Evolutionary conservation across 1,140 invertebrate genomes (phyloP).

Genomic region (Apis dorsata): DNA sequence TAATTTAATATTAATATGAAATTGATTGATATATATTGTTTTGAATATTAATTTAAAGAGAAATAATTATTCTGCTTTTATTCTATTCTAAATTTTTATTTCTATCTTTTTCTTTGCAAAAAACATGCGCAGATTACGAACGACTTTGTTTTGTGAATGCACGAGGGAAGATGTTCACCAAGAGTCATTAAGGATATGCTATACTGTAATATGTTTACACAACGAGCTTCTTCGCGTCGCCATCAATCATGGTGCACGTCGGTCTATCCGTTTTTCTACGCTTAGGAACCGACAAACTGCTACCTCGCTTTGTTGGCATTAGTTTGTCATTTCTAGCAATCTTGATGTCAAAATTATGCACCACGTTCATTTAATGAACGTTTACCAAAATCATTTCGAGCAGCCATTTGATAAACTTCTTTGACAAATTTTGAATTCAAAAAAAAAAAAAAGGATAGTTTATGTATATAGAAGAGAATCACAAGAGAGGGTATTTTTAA

Average conservation of each 20-base stretch:
- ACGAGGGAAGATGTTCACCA: constrained; percentile 39
- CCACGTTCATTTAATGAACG: not conserved
- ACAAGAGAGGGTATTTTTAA: too few relatives aligned
- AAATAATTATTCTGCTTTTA: not conserved
- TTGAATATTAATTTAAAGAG: not conserved
- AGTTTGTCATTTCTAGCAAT: constrained; percentile 63
- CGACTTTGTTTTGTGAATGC: constrained; percentile 28
- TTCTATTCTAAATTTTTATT: not conserved
- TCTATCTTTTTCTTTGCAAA: constrained; percentile 2
- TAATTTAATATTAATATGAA: too few relatives aligned
- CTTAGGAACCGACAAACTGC: constrained; percentile 25
- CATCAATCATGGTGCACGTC: constrained; percentile 77
- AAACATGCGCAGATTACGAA: not conserved
- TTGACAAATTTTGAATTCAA: not conserved
- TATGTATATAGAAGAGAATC: too few relatives aligned
- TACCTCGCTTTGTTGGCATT: constrained; percentile 58
- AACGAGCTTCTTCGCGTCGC: constrained; percentile 69
- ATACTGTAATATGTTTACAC: constrained; percentile 76
- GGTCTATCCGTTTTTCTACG: constrained; percentile 62
- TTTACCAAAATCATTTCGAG: not conserved
- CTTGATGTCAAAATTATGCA: constrained; percentile 45
- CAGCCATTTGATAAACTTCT: not conserved
- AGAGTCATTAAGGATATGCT: constrained; percentile 74
- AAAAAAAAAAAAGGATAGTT: not conserved
- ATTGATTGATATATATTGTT: too few relatives aligned